A percentile compares a stretch with the other conserved stretches of the same genome.
Evolutionary conservation across 2,797 vertebrate species (phyloP).

Genomic region (Centropyge bicolor): DNA sequence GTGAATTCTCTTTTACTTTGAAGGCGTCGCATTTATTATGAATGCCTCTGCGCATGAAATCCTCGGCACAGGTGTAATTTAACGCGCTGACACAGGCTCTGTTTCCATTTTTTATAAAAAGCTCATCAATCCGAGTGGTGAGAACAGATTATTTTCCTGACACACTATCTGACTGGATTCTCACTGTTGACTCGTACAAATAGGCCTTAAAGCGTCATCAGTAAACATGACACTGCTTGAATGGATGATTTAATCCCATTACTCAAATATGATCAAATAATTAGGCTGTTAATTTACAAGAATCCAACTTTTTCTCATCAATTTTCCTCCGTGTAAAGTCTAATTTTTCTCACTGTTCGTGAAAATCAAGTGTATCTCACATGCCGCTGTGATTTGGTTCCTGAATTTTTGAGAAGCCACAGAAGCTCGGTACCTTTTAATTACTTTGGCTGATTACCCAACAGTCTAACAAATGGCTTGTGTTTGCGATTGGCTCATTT

Average conservation of each 20-base stretch:
- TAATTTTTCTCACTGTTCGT: constrained; percentile 3
- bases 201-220: constrained; percentile 12
- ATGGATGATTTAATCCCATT: constrained; percentile 26
- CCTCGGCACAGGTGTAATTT: constrained; percentile 40
- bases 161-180: not conserved
- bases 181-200: constrained; percentile 55
- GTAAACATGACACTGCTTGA: not conserved
- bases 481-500: constrained; percentile 66
- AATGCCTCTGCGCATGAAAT: constrained; percentile 28
- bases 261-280: constrained; percentile 5
- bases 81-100: not conserved
- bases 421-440: constrained; percentile 44
- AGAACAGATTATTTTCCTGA: constrained; percentile 4
- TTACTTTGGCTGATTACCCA: constrained; percentile 65
- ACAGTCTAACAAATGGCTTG: constrained; percentile 53
- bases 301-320: not conserved
- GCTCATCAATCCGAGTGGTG: not conserved
- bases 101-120: not conserved
- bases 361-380: constrained; percentile 3
- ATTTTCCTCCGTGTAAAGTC: not conserved
- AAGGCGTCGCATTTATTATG: constrained; percentile 24
- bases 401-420: constrained; percentile 34
- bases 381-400: constrained; percentile 24
- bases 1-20: constrained; percentile 14
- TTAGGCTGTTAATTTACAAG: not conserved